These are phyloP conservation scores for Ctena decussata DNA, from an alignment of 2,888 invertebrate genomes.

Conservation along the genomic window DNA sequence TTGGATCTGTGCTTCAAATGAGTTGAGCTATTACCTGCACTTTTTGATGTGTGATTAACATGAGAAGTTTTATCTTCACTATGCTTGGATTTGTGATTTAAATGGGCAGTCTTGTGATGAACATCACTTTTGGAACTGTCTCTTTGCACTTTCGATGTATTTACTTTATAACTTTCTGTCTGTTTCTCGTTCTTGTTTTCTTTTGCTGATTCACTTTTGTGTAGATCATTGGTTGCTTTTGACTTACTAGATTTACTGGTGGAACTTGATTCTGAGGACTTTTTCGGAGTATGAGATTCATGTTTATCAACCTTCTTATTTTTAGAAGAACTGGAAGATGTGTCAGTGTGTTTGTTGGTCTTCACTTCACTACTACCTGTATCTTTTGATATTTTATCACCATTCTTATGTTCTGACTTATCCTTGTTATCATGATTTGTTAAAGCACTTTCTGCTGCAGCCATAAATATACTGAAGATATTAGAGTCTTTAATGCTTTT, in stretches of 20 bases:
- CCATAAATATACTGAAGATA: constrained; percentile 50
- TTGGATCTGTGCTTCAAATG: not conserved
- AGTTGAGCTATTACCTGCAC: not conserved
- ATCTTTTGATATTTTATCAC: not conserved
- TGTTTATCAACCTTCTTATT: not conserved
- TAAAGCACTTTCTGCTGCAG: not conserved
- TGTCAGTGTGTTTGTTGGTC: not conserved
- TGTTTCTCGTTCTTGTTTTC: not conserved
- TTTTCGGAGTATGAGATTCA: not conserved
- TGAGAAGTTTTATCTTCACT: not conserved
- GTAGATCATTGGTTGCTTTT: not conserved
- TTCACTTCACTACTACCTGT: not conserved
- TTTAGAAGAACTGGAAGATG: not conserved
- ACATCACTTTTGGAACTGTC: not conserved
- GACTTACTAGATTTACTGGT: not conserved
- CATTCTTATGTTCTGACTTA: not conserved
- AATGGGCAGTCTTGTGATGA: not conserved
- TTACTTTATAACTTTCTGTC: not conserved
- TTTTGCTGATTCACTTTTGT: not conserved
- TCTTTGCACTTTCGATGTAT: not conserved
- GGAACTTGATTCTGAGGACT: not conserved
- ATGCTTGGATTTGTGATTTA: not conserved
- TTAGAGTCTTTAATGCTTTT: constrained; percentile 27
- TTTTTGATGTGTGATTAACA: not conserved
- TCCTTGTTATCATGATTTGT: not conserved